Conservation (phyloP, 2,888 invertebrate species). For the Salticus scenicus region DNA sequence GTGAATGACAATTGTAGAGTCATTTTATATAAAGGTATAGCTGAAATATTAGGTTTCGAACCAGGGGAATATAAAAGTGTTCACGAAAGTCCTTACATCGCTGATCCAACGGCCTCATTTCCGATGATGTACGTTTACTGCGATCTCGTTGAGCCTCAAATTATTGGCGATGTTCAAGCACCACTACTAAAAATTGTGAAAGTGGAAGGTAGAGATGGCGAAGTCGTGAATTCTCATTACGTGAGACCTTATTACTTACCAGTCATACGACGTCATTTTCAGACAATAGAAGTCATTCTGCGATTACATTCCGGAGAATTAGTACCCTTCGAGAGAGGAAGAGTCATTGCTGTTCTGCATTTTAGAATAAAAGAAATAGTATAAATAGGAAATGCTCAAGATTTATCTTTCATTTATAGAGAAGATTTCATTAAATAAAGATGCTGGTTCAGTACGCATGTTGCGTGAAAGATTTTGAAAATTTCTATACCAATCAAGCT, state of each 20-base stretch:
- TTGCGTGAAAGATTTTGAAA: constrained; percentile 24
- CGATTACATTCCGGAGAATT: constrained; percentile 6
- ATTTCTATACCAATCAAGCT: constrained; percentile 17
- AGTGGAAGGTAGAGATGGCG: constrained; percentile 13
- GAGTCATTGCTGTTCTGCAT: not conserved
- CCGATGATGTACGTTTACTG: too few relatives aligned
- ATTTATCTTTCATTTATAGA: not conserved
- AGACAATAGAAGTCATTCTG: constrained; percentile 7
- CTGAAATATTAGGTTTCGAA: constrained; percentile 18
- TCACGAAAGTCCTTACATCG: too few relatives aligned
- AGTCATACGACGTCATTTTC: constrained; percentile 27
- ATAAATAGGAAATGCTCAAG: not conserved
- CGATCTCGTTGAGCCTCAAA: constrained; percentile 17
- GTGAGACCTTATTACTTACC: constrained; percentile 31
- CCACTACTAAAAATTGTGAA: constrained; percentile 27
- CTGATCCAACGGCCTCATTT: too few relatives aligned
- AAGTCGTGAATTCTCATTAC: constrained; percentile 19
- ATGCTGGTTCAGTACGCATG: constrained; percentile 37
- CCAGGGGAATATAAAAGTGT: not conserved
- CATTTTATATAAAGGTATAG: constrained; percentile 2
- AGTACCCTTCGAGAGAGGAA: constrained; percentile 35
- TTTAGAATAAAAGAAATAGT: not conserved
- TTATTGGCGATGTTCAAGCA: constrained; percentile 12
- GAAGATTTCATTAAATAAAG: not conserved
- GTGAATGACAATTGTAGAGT: not conserved